These are phyloP conservation scores for Cheilosia vernalis DNA, from an alignment of 2,888 invertebrate genomes.

Conservation along the genomic window DNA sequence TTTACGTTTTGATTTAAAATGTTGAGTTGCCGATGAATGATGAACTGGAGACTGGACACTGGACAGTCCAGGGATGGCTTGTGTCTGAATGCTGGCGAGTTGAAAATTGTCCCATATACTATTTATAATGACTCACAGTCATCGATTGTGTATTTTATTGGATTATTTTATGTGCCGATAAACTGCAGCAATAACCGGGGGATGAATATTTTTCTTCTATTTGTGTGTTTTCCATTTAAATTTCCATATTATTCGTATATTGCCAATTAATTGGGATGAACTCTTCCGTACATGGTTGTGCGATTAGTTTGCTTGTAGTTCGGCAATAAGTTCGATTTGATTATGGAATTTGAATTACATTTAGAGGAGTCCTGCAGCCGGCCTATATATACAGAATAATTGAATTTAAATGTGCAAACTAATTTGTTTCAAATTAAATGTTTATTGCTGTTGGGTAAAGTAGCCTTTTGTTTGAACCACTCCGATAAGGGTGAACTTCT, in stretches of 20 bases:
- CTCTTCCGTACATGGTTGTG: background rate
- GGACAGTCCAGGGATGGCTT: background rate
- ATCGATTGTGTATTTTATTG: conserved; percentile 66
- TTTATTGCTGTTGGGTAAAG: background rate
- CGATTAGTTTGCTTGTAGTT: conserved; percentile 19
- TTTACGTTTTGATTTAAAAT: conserved; percentile 35
- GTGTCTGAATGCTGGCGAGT: background rate
- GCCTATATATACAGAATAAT: conserved; percentile 30
- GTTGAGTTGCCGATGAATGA: conserved; percentile 25
- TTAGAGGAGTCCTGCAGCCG: background rate
- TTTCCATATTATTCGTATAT: conserved; percentile 16
- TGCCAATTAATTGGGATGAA: conserved; percentile 36
- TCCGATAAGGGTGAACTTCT: too few relatives aligned
- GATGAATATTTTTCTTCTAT: background rate
- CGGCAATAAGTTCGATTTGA: conserved; percentile 30
- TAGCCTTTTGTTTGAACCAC: background rate
- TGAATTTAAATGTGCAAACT: conserved; percentile 27
- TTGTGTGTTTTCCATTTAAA: conserved; percentile 19
- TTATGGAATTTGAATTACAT: conserved; percentile 39
- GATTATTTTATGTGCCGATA: conserved; percentile 60
- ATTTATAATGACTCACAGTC: conserved; percentile 47
- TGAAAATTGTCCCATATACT: background rate
- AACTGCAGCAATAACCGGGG: background rate
- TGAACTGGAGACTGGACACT: too few relatives aligned
- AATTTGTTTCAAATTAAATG: conserved; percentile 12